Percentiles rank a stretch among this genome's conserved stretches.
phyloP scores from a whole-genome alignment of 1,140 invertebrate genomes.

The Drosophila nannoptera region DNA sequence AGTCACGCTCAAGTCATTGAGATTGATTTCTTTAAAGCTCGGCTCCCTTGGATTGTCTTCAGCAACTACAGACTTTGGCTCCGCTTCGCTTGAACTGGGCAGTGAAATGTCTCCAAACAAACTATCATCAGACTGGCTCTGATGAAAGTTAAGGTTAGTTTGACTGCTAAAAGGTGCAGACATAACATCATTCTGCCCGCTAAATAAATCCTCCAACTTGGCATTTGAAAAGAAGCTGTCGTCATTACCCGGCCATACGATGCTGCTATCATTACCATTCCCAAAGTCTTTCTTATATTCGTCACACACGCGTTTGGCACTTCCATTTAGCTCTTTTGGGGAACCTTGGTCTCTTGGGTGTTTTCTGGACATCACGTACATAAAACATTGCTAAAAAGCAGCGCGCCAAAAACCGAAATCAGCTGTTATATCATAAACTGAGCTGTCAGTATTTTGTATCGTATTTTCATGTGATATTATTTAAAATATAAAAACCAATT shows the following conservation, averaged over 20 bases:
- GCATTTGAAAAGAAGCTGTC: constrained; percentile 64
- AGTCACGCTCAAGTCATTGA: constrained; percentile 42
- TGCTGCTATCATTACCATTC: not conserved
- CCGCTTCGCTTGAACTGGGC: constrained; percentile 6
- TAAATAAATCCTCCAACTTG: constrained; percentile 56
- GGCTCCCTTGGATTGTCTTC: not conserved
- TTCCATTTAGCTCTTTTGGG: not conserved
- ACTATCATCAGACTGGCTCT: constrained; percentile 48
- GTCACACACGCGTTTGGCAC: constrained; percentile 19
- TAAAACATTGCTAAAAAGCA: constrained; percentile 3
- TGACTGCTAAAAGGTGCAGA: constrained; percentile 27
- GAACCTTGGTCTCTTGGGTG: constrained; percentile 13
- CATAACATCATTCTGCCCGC: constrained; percentile 28
- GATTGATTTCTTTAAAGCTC: constrained; percentile 59
- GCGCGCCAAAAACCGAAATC: constrained; percentile 20
- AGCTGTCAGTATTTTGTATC: constrained; percentile 1
- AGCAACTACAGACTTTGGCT: not conserved
- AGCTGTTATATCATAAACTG: constrained; percentile 8
- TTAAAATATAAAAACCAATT: not conserved
- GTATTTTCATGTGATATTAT: not conserved
- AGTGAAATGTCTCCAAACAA: constrained; percentile 60
- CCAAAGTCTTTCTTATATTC: not conserved
- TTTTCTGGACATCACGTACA: constrained; percentile 24
- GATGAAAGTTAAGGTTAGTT: constrained; percentile 19
- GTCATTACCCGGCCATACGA: constrained; percentile 65